Conservation (phyloP, 2,797 vertebrate genomes). For the Poeciliopsis infans region DNA sequence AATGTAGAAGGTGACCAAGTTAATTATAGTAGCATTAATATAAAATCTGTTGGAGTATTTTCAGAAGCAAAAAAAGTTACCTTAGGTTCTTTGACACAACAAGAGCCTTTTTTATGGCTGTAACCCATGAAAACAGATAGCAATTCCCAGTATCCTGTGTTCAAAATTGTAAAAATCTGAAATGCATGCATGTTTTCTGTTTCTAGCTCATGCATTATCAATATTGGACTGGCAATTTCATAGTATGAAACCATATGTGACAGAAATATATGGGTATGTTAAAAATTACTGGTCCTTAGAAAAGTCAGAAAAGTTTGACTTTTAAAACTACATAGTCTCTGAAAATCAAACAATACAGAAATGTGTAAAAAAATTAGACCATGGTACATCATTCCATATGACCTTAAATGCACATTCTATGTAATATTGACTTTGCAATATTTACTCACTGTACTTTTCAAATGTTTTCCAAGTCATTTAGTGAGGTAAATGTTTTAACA, state of each 20-base stretch:
- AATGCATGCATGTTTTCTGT: not conserved
- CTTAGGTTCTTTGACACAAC: not conserved
- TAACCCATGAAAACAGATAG: not conserved
- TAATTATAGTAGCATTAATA: not conserved
- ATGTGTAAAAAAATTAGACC: not conserved
- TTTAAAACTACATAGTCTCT: not conserved
- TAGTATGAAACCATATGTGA: not conserved
- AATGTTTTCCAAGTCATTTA: no score
- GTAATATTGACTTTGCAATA: no score
- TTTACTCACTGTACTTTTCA: no score
- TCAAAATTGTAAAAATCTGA: not conserved
- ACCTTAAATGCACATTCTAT: no score
- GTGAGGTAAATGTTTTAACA: no score
- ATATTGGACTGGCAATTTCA: not conserved
- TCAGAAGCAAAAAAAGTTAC: not conserved
- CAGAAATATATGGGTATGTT: not conserved
- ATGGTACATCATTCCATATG: no score
- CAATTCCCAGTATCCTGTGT: not conserved
- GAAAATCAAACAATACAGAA: not conserved
- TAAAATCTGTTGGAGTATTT: not conserved
- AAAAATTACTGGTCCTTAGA: not conserved
- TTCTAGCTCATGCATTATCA: not conserved
- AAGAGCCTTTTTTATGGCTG: not conserved
- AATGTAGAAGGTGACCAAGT: not conserved
- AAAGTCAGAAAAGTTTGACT: not conserved